Conservation (phyloP, 1,140 invertebrate species). For the Lucilia cuprina region DNA sequence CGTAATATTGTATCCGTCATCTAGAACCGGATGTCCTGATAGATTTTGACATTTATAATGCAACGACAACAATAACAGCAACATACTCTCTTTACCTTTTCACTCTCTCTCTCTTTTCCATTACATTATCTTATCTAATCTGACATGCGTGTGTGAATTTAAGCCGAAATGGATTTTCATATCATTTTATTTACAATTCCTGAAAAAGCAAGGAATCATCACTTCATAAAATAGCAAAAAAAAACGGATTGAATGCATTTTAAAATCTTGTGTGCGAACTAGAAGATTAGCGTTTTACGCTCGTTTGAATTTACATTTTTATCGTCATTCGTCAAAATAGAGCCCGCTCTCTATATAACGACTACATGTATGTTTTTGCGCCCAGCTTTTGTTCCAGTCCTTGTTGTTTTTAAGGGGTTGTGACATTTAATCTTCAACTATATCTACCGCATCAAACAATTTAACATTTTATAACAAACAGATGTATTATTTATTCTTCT, state of each 20-base stretch:
- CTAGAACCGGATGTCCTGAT: conserved; percentile 31
- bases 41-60: conserved; percentile 35
- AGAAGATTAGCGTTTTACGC: conserved; percentile 61
- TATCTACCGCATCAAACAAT: too few species aligned
- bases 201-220: too few species aligned
- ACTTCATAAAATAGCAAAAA: conserved; percentile 53
- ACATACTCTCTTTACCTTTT: neutral
- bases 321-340: conserved; percentile 27
- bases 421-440: too few species aligned
- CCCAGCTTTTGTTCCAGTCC: too few species aligned
- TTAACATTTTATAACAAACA: too few species aligned
- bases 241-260: conserved; percentile 44
- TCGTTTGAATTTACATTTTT: conserved; percentile 61
- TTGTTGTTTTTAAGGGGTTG: too few species aligned
- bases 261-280: conserved; percentile 38
- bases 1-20: neutral
- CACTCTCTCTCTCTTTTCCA: too few species aligned
- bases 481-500: too few species aligned
- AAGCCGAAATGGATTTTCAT: conserved; percentile 50
- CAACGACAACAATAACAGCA: neutral
- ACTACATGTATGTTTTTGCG: too few species aligned
- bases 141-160: conserved; percentile 43
- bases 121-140: conserved; percentile 17
- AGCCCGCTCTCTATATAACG: too few species aligned
- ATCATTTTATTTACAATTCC: too few species aligned